These are phyloP conservation scores for Phanerotoma sp. DNA, from an alignment of 2,888 invertebrate species.

Conservation along the genomic window DNA sequence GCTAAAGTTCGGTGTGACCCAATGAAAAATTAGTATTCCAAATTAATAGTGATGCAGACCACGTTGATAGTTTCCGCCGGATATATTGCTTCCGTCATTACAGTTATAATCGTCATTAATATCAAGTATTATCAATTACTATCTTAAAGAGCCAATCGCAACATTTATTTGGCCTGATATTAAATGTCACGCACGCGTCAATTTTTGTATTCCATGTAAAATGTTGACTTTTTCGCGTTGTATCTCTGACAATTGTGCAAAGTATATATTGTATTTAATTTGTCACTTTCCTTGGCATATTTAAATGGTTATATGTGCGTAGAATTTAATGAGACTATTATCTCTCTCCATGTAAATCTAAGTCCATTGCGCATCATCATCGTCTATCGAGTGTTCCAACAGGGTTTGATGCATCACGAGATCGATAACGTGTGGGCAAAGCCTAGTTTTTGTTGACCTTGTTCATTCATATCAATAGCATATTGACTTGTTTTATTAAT, in stretches of 20 bases:
- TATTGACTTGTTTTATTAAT: slow-evolving; percentile 5
- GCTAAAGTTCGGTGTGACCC: not conserved
- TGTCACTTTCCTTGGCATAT: no score
- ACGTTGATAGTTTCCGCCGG: slow-evolving; percentile 34
- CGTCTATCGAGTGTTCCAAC: not conserved
- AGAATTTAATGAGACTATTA: no score
- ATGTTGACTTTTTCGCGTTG: no score
- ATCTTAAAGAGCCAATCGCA: not conserved
- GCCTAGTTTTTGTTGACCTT: slow-evolving; percentile 15
- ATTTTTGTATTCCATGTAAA: not conserved
- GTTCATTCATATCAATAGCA: slow-evolving; percentile 4
- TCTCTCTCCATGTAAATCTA: not conserved
- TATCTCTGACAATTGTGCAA: no score
- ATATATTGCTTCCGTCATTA: slow-evolving; percentile 36
- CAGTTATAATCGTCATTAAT: slow-evolving; percentile 26
- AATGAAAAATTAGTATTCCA: not conserved
- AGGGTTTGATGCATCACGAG: slow-evolving; percentile 10
- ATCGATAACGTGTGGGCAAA: slow-evolving; percentile 15
- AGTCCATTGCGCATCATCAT: slow-evolving; percentile 6
- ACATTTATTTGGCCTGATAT: not conserved
- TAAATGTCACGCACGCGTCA: not conserved
- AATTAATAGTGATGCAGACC: not conserved
- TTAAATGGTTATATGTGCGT: no score
- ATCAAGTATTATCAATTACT: slow-evolving; percentile 1
- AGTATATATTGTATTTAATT: no score